Conservation (phyloP, 2,113 vertebrate species). For the Scophthalmus maximus region DNA sequence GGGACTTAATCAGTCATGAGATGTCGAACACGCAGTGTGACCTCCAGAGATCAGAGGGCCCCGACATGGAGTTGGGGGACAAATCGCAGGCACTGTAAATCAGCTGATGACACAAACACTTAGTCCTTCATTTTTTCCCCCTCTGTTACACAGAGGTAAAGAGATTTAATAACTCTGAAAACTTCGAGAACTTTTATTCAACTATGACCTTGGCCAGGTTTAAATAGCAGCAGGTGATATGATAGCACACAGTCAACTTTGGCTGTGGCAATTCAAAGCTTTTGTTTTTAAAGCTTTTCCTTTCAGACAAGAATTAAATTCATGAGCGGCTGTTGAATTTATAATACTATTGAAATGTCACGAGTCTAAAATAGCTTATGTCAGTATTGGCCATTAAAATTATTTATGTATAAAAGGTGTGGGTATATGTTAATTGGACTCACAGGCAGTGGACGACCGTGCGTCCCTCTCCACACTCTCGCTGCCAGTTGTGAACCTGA, state of each 20-base stretch:
- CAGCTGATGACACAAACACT: constrained; percentile 6
- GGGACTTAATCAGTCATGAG: constrained; percentile 58
- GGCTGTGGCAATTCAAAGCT: background rate
- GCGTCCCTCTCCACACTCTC: constrained; percentile 91
- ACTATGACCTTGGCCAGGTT: background rate
- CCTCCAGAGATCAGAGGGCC: constrained; percentile 44
- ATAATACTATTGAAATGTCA: background rate
- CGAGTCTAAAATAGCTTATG: no score
- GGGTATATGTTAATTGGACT: constrained; percentile 69
- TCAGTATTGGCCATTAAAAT: background rate
- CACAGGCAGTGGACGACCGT: constrained; percentile 95
- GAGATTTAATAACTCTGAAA: constrained; percentile 7
- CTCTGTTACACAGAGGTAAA: background rate
- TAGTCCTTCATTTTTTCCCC: background rate
- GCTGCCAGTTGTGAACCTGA: constrained; percentile 95
- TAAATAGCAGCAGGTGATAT: constrained; percentile 1
- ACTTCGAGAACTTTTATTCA: background rate
- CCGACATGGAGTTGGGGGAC: constrained; percentile 8
- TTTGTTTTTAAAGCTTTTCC: background rate
- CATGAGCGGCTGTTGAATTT: constrained; percentile 1
- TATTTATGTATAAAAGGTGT: no score
- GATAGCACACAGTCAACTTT: background rate
- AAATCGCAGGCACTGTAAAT: background rate
- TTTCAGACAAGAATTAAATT: background rate
- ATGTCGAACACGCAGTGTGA: constrained; percentile 39